Conservation (phyloP, 2,888 invertebrate species). For the Esperia sulphurella region DNA sequence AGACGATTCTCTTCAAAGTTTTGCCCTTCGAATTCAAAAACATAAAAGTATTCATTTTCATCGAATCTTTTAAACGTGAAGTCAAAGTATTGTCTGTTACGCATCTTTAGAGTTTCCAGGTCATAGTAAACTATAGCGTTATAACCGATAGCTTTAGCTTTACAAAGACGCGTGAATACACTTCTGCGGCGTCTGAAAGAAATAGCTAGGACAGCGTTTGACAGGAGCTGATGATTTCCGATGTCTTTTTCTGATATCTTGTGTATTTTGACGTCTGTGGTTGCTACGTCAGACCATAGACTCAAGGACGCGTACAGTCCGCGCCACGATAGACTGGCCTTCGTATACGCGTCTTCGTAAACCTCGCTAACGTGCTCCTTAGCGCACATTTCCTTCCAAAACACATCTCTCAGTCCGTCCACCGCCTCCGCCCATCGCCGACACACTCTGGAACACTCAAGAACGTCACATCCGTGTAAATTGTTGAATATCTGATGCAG, state of each 20-base stretch:
- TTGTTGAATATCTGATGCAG: background rate
- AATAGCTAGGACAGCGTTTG: background rate
- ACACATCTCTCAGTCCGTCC: background rate
- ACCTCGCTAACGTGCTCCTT: background rate
- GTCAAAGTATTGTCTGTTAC: background rate
- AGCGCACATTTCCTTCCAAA: background rate
- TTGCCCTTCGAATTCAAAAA: background rate
- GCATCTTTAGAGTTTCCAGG: background rate
- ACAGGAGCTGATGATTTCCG: background rate
- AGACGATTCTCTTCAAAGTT: background rate
- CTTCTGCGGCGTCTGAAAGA: no score
- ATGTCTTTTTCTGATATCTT: background rate
- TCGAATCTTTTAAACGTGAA: background rate
- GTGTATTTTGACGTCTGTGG: background rate
- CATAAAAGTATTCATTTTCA: background rate
- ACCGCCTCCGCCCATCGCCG: background rate
- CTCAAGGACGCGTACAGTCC: background rate
- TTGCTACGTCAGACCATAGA: background rate
- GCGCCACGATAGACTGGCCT: background rate
- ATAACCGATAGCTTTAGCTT: background rate
- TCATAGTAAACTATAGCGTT: background rate
- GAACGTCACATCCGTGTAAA: background rate
- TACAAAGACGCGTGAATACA: background rate
- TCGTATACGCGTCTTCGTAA: background rate
- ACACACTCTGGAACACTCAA: background rate